Conservation (phyloP, 2,113 vertebrate genomes). For the Pheucticus melanocephalus region DNA sequence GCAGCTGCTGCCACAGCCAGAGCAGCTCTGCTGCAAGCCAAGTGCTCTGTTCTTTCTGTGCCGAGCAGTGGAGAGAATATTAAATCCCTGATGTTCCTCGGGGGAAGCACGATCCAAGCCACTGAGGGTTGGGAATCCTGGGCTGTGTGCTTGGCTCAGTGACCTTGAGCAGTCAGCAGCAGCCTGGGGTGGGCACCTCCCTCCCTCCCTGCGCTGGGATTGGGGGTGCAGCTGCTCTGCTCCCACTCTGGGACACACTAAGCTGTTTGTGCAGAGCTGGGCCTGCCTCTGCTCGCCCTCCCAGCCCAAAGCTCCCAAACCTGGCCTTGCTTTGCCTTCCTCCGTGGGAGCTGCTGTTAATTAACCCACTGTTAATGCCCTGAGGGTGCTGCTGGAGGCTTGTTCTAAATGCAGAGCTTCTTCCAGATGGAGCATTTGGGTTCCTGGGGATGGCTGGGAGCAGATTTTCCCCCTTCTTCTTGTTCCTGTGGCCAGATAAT, state of each 20-base stretch:
- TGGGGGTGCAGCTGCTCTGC: not conserved
- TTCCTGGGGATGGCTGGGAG: not conserved
- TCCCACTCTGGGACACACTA: accelerated
- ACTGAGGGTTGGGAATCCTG: not conserved
- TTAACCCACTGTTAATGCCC: not conserved
- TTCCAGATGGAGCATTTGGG: not conserved
- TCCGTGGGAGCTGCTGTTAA: accelerated
- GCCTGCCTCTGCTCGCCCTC: not conserved
- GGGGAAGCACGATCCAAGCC: not conserved
- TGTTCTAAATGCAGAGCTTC: not conserved
- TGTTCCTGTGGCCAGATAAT: not conserved
- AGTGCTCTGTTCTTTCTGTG: not conserved
- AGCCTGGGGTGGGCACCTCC: not conserved
- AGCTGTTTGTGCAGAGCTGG: not conserved
- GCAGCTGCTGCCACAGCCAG: not conserved
- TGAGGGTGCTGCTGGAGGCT: not conserved
- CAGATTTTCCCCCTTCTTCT: not conserved
- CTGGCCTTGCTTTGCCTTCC: not conserved
- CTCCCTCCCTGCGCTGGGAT: accelerated
- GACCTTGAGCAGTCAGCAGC: not conserved
- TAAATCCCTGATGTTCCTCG: not conserved
- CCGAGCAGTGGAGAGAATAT: not conserved
- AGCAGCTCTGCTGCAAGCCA: not conserved
- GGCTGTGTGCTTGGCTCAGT: accelerated
- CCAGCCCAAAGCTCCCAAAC: not conserved